These are phyloP conservation scores for Pterostichus niger DNA, from an alignment of 2,888 invertebrate species.

Conservation along the genomic window DNA sequence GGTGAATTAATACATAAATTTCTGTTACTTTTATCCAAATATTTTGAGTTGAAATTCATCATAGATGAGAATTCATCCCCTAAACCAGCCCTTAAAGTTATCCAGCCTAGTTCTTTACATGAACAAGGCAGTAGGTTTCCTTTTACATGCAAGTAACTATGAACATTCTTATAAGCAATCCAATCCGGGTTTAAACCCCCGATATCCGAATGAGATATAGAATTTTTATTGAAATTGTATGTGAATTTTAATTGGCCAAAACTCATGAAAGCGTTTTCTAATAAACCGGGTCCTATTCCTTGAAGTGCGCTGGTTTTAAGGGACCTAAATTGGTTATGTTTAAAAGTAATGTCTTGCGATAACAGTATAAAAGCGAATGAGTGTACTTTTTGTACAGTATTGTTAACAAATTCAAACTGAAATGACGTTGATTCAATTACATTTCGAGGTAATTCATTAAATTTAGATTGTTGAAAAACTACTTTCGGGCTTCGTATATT, in stretches of 20 bases:
- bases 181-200: slow-evolving; percentile 50
- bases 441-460: slow-evolving; percentile 17
- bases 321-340: slow-evolving; percentile 9
- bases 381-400: slow-evolving; percentile 17
- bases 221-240: slow-evolving; percentile 49
- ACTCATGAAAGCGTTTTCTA: slow-evolving; percentile 46
- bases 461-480: neutral
- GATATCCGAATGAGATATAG: slow-evolving; percentile 49
- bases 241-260: slow-evolving; percentile 45
- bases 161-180: slow-evolving; percentile 37
- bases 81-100: slow-evolving; percentile 31
- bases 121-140: slow-evolving; percentile 42
- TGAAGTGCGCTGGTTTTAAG: slow-evolving; percentile 59
- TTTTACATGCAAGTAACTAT: slow-evolving; percentile 12
- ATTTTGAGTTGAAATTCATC: slow-evolving; percentile 49
- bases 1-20: slow-evolving; percentile 45
- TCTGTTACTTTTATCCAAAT: neutral
- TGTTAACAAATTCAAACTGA: slow-evolving; percentile 41
- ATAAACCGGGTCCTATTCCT: slow-evolving; percentile 57
- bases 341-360: slow-evolving; percentile 28
- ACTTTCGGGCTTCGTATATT: neutral
- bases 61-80: slow-evolving; percentile 31
- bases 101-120: slow-evolving; percentile 60
- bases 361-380: slow-evolving; percentile 38
- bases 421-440: slow-evolving; percentile 35